Base-by-base conservation (phyloP, 2,797 vertebrate genomes). In the Astyanax mexicanus region DNA sequence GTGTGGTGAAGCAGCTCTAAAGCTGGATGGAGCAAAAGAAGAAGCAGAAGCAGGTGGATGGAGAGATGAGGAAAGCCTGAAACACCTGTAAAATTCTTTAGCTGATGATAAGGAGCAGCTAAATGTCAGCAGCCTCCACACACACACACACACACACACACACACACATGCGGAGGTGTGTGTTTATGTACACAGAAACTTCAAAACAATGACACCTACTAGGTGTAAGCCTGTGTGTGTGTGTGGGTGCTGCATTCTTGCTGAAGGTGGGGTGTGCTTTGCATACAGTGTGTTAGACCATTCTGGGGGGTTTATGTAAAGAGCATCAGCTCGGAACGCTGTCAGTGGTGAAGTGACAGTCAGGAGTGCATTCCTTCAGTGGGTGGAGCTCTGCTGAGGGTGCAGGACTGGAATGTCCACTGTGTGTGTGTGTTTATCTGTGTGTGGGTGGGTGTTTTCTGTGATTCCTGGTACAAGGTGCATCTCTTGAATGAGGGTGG, bases 231-330 rank as follows among this genome's bases (percentile, higher is more conserved):
- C 37, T 78, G 72, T 69, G 51, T 42, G 52, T 38, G 47, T 38
- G 72, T 72, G 52, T 76, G 49, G 78, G 64, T 66, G 44, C 40
- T 42, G 67, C 89, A 90, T 92, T 90, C 87, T 80, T 64, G 37
- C 0, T 15, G 6, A 37, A 86, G 90, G 89, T 79, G 86, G 74
- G 86, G 78, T 73, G 35, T 17, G 13, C 75, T 71, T 11, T 38
- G 73, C 55, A 64, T 64, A 58, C 84, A 80, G 86, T 87, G 84
- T 87, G 88, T 81, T 74, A 2, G 29, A 38, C 37, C 25, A 32
- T 25, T 21, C 52, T 11, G 21, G 21, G 23, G 29, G 6, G 32
- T 42, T 44, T 38, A 10, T 25, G 19, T 27, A 58, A 29, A 55
- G 27, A 11, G 27, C 44, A 44, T 35, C 3, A 17, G 32, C 51